Evolutionary conservation across 2,797 vertebrate species (phyloP).

Genomic region (Clarias platycephalus): DNA sequence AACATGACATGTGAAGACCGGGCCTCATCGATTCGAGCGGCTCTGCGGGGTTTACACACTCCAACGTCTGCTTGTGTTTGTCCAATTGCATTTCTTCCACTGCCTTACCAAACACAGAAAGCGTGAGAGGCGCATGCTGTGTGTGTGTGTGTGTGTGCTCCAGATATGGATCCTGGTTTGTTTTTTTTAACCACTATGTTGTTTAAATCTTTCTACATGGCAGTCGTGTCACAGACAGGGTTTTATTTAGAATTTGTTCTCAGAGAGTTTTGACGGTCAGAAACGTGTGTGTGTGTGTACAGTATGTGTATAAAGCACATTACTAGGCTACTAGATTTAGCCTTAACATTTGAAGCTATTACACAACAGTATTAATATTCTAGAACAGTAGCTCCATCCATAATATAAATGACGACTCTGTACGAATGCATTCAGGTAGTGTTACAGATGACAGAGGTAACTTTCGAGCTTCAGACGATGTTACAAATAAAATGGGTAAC

Average conservation of each 20-base stretch:
- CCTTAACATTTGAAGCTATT: background rate
- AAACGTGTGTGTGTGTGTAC: background rate
- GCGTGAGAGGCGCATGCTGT: background rate
- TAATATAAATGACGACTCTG: background rate
- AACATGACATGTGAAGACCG: conserved; percentile 1
- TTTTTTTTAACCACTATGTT: background rate
- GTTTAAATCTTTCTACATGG: background rate
- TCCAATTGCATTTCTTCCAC: conserved; percentile 78
- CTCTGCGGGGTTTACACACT: background rate
- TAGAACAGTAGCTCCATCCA: background rate
- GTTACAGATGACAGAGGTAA: too few relatives aligned
- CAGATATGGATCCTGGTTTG: background rate
- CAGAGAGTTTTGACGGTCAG: background rate
- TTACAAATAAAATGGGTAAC: background rate
- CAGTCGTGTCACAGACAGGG: background rate
- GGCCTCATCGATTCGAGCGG: background rate
- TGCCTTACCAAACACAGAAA: conserved; percentile 60
- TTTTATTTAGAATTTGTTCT: background rate
- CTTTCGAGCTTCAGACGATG: too few relatives aligned
- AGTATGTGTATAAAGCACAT: background rate
- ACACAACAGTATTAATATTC: background rate
- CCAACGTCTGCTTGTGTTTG: conserved; percentile 68
- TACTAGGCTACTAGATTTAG: background rate
- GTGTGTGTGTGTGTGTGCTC: background rate
- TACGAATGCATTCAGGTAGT: background rate